Conservation (phyloP, 2,888 invertebrate genomes). For the Heteropelma amictum region DNA sequence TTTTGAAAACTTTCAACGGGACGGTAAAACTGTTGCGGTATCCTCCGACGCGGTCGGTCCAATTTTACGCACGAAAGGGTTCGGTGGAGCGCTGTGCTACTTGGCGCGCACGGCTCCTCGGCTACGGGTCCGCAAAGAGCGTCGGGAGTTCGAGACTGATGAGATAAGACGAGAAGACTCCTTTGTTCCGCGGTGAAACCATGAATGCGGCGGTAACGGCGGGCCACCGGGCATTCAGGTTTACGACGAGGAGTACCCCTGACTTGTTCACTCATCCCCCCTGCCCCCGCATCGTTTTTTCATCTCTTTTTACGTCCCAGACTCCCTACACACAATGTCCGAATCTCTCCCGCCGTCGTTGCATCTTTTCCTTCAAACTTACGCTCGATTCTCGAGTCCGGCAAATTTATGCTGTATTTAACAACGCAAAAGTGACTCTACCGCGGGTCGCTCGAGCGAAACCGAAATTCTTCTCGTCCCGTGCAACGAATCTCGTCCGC, state of each 20-base stretch:
- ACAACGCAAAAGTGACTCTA: too few relatives aligned
- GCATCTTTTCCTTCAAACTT: too few relatives aligned
- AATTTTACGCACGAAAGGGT: conserved; percentile 68
- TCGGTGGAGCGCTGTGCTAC: conserved; percentile 32
- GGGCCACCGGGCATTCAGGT: conserved; percentile 58
- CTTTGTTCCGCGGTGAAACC: conserved; percentile 60
- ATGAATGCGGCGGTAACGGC: conserved; percentile 55
- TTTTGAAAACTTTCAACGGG: conserved; percentile 2
- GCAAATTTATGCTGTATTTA: not conserved
- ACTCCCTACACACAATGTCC: not conserved
- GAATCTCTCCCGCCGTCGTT: too few relatives aligned
- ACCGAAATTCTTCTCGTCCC: not conserved
- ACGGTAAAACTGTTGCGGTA: not conserved
- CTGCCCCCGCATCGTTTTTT: not conserved
- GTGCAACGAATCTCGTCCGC: not conserved
- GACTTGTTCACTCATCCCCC: not conserved
- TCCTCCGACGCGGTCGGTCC: conserved; percentile 41
- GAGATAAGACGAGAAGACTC: conserved; percentile 58
- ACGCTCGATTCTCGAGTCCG: too few relatives aligned
- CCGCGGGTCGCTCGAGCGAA: conserved; percentile 20
- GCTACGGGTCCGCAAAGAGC: not conserved
- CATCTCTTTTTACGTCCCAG: not conserved
- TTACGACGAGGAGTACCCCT: conserved; percentile 56
- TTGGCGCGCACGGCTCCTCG: not conserved
- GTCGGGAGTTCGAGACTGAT: conserved; percentile 49